phyloP scores from a whole-genome alignment of 2,797 vertebrate species.

The Serranus cabrilla region DNA sequence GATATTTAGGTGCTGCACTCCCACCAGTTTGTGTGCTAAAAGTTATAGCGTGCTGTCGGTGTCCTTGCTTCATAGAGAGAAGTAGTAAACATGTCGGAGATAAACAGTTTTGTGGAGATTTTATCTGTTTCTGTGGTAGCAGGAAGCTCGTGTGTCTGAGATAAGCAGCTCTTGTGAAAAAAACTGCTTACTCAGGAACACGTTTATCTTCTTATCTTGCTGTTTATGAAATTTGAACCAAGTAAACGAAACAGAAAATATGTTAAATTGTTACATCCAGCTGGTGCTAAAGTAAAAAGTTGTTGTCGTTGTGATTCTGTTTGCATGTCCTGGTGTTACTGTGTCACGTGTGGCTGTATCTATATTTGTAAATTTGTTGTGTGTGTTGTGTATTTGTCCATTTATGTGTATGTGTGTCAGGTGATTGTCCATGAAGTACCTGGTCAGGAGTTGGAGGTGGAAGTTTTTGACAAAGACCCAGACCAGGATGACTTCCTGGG shows the following conservation, averaged over 20 bases:
- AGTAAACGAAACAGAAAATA: background rate
- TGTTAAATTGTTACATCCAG: background rate
- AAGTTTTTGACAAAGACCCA: conserved; percentile 96
- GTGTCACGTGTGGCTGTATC: conserved; percentile 62
- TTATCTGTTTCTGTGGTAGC: conserved; percentile 43
- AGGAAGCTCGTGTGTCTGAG: conserved; percentile 61
- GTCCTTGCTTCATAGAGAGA: conserved; percentile 26
- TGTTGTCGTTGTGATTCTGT: conserved; percentile 62
- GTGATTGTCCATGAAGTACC: conserved; percentile 96
- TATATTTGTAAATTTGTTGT: conserved; percentile 68
- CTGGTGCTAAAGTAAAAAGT: conserved; percentile 17
- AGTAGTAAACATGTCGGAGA: conserved; percentile 20
- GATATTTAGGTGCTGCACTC: conserved; percentile 13
- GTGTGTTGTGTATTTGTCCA: conserved; percentile 69
- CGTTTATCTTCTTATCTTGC: background rate
- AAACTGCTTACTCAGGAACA: conserved; percentile 35
- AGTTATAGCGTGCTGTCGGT: conserved; percentile 34
- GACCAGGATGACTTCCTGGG: conserved; percentile 97
- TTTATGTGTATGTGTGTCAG: conserved; percentile 82
- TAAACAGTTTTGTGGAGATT: conserved; percentile 47
- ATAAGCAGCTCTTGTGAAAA: conserved; percentile 53
- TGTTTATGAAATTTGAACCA: conserved; percentile 16
- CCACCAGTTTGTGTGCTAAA: conserved; percentile 35
- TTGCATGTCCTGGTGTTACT: conserved; percentile 66
- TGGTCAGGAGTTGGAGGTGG: conserved; percentile 95